phyloP scores from a whole-genome alignment of 1,140 invertebrate species.

The Drosophila nasuta region DNA sequence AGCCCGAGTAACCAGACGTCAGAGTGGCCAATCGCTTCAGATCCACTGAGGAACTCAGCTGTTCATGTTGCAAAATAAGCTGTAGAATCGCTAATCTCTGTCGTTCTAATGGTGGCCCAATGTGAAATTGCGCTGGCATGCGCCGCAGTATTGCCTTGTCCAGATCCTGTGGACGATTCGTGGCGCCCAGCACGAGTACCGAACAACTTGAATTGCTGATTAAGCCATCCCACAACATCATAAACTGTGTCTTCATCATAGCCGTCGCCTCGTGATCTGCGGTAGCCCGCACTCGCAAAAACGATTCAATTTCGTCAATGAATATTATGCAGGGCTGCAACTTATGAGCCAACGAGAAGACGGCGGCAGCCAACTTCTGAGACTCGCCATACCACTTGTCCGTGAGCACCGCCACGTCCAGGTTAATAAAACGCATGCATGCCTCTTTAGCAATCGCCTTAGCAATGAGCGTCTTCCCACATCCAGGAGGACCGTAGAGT shows the following conservation, averaged over 20 bases:
- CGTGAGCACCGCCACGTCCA: slow-evolving; percentile 96
- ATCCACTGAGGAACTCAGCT: slow-evolving; percentile 90
- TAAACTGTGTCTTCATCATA: slow-evolving; percentile 98
- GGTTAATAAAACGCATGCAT: slow-evolving; percentile 96
- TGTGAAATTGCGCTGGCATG: slow-evolving; percentile 97
- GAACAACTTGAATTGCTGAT: slow-evolving; percentile 91
- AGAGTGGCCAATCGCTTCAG: slow-evolving; percentile 88
- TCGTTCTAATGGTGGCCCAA: slow-evolving; percentile 91
- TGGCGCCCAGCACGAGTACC: slow-evolving; percentile 88
- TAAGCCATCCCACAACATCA: slow-evolving; percentile 94
- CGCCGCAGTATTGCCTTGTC: slow-evolving; percentile 97
- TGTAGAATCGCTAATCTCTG: slow-evolving; percentile 92
- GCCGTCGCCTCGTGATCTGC: slow-evolving; percentile 98
- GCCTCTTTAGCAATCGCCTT: slow-evolving; percentile 97
- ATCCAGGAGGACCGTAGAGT: slow-evolving; percentile 94
- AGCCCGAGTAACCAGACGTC: slow-evolving; percentile 95
- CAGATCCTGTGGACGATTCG: slow-evolving; percentile 97
- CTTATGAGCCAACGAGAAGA: slow-evolving; percentile 97
- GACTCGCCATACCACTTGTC: slow-evolving; percentile 99
- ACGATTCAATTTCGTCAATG: slow-evolving; percentile 99
- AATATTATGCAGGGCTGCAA: slow-evolving; percentile 97
- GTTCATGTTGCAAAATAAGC: slow-evolving; percentile 92
- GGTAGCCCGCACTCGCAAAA: slow-evolving; percentile 93
- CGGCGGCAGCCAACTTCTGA: slow-evolving; percentile 97
- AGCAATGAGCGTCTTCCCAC: slow-evolving; percentile 98